Conservation (phyloP, 2,113 vertebrate genomes). For the Hippocampus abdominalis region DNA sequence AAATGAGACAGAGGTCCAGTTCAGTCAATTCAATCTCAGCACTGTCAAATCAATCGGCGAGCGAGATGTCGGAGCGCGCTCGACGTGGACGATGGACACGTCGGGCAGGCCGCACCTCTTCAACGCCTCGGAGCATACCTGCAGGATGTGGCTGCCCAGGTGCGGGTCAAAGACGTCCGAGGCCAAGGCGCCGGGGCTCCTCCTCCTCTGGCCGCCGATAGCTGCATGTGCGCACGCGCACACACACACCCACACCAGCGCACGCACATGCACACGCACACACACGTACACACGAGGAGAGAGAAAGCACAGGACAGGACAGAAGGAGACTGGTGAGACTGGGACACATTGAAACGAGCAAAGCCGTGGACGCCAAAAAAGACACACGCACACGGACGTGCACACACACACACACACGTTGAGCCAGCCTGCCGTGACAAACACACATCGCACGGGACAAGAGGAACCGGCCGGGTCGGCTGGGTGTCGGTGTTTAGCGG, state of each 20-base stretch:
- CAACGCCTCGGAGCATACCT: slow-evolving; percentile 78
- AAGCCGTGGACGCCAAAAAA: slow-evolving; percentile 36
- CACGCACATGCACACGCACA: slow-evolving; percentile 17
- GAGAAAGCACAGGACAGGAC: slow-evolving; percentile 69
- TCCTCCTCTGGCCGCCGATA: slow-evolving; percentile 93
- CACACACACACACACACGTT: slow-evolving; percentile 42
- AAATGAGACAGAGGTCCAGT: no score
- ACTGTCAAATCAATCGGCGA: no score
- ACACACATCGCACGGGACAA: slow-evolving; percentile 72
- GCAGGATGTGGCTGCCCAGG: slow-evolving; percentile 98
- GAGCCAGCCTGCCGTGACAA: slow-evolving; percentile 64
- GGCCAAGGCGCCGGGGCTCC: slow-evolving; percentile 85
- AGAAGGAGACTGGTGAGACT: slow-evolving; percentile 70
- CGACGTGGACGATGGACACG: accelerated
- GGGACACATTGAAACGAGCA: slow-evolving; percentile 68
- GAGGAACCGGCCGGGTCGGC: slow-evolving; percentile 61
- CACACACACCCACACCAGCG: slow-evolving; percentile 26
- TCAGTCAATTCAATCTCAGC: no score
- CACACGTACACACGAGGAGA: slow-evolving; percentile 35
- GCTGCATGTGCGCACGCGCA: slow-evolving; percentile 68
- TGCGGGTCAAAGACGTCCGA: slow-evolving; percentile 96
- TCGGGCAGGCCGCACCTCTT: no score
- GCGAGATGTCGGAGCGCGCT: no score
- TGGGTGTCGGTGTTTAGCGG: slow-evolving; percentile 16
- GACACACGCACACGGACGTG: slow-evolving; percentile 21